Evolutionary conservation across 1,140 invertebrate species (phyloP), one percentile per base, ranked within the genome.

Genomic region (Ectropis grisescens): DNA sequence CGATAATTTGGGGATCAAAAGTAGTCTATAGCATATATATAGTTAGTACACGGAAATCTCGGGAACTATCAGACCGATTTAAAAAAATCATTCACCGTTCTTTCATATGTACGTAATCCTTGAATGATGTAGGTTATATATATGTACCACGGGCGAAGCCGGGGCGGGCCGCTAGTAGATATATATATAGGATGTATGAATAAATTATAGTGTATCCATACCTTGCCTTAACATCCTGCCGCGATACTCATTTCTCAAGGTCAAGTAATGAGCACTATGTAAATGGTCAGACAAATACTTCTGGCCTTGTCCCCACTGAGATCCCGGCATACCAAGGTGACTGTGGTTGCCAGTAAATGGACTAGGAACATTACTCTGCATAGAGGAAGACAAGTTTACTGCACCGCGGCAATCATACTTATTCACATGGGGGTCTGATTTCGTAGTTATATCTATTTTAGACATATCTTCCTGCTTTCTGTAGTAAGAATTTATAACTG

Each of bases 341-440:
- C 85, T 87, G 13, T 86, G 84, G 35, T 78, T 82, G 0, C 87
- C 84, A 29, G 79, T 83, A 48, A 86, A 90, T n/a, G 89, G 90
- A 31, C 85, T 84, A 0, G 90, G 90, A 0, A 91, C 90, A 69
- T 89, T 90, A 14, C 84, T 91, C 57, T 92, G 90, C 90, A 91
- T 91, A 0, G 84, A 85, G 1, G 88, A 87, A 41, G 86, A 87
- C 1, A 91, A 62, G 64, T 84, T 91, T 1, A 91, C 82, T 1
- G 86, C 82, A 9, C 88, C 88, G n/a, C 82, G 81, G 37, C 86
- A 89, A 49, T 90, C 89, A 65, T 91, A 91, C n/a, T 86, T 87
- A 29, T 86, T 86, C 1, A 88, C 67, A 54, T 87, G 84, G 0
- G 80, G 82, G 64, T 90, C 86, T 33, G 47, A 52, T 36, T 67